phyloP scores from a whole-genome alignment of 2,113 vertebrate genomes.

The Ictalurus furcatus region DNA sequence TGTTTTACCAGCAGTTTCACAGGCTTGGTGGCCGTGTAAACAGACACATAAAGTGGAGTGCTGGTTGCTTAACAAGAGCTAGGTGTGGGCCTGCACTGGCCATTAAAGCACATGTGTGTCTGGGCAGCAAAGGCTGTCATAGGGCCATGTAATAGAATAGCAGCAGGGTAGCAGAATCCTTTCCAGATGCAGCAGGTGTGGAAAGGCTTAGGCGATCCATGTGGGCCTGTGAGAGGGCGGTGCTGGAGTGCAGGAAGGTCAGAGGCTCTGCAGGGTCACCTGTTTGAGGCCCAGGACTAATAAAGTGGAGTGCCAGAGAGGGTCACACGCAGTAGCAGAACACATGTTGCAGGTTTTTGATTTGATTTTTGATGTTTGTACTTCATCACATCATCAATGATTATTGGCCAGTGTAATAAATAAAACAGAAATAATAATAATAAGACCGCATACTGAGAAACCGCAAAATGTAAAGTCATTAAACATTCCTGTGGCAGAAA shows the following conservation, averaged over 20 bases:
- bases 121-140: constrained; percentile 4
- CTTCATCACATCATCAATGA: background rate
- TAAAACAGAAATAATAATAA: background rate
- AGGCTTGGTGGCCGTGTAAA: constrained; percentile 33
- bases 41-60: constrained; percentile 23
- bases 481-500: background rate
- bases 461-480: background rate
- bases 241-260: constrained; percentile 11
- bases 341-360: constrained; percentile 1
- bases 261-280: constrained; percentile 28
- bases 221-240: constrained; percentile 31
- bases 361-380: constrained; percentile 26
- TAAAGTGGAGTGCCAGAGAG: constrained; percentile 35
- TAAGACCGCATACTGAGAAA: background rate
- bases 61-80: constrained; percentile 43
- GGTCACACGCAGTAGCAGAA: constrained; percentile 30
- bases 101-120: constrained; percentile 39
- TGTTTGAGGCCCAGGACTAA: constrained; percentile 39
- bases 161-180: constrained; percentile 35
- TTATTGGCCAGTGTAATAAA: background rate
- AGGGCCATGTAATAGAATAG: constrained; percentile 28
- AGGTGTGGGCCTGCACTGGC: background rate
- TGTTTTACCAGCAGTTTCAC: constrained; percentile 42
- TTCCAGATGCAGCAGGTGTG: constrained; percentile 57
- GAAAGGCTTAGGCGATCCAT: constrained; percentile 29